phyloP scores from a whole-genome alignment of 2,888 invertebrate species.

The Nomada ruficornis region DNA sequence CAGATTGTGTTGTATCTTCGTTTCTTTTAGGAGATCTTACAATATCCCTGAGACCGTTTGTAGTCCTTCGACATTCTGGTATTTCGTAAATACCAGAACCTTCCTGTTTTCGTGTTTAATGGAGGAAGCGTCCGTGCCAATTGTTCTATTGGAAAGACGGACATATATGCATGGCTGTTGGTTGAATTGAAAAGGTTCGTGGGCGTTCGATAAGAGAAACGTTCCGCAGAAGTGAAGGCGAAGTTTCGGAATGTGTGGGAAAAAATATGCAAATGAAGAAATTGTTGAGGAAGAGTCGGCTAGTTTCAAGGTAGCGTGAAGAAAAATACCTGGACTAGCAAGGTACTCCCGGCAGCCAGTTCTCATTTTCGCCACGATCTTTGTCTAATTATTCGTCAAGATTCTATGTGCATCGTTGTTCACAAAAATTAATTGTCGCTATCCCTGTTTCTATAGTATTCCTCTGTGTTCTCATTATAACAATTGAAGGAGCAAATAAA shows the following conservation, averaged over 20 bases:
- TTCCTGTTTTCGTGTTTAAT: too few relatives aligned
- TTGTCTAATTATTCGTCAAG: too few relatives aligned
- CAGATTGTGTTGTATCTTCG: too few relatives aligned
- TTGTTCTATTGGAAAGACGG: not conserved
- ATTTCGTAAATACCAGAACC: too few relatives aligned
- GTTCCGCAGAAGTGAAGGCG: not conserved
- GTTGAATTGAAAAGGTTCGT: not conserved
- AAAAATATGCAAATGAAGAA: constrained; percentile 32
- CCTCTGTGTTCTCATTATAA: too few relatives aligned
- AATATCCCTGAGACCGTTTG: too few relatives aligned
- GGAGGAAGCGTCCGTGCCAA: not conserved
- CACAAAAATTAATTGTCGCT: too few relatives aligned
- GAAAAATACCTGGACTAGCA: not conserved
- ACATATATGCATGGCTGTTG: too few relatives aligned
- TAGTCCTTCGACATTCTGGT: too few relatives aligned
- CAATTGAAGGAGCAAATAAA: not conserved
- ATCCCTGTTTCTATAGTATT: not conserved
- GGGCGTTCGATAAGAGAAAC: not conserved
- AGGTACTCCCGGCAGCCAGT: not conserved
- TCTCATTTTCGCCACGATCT: not conserved
- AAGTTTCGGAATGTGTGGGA: not conserved
- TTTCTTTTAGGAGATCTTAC: too few relatives aligned
- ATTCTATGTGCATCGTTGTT: too few relatives aligned
- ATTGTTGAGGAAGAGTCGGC: constrained; percentile 2
- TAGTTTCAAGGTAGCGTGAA: not conserved